Base-by-base conservation (phyloP, 1,140 invertebrate species). In the Trichomalopsis sarcophagae region DNA sequence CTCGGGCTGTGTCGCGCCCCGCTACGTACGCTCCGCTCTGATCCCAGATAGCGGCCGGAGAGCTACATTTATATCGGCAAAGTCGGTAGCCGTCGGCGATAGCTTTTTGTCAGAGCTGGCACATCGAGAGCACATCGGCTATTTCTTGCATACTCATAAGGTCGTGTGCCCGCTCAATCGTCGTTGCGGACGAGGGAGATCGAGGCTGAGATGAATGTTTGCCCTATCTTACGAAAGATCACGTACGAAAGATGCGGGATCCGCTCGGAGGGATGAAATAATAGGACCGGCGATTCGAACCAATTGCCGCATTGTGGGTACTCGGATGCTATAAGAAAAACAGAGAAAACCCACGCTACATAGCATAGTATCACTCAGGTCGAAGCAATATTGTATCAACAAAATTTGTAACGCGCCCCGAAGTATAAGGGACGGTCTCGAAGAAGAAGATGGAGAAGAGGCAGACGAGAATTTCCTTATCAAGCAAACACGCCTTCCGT, bases 71-170 rank as follows among this genome's bases (percentile, higher is more conserved):
- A n/a, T 7, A 62, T 62, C 6, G 55, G 17, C 87, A 87, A 90
- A 91, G 90, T 90, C 88, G 89, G 87, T 90, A 88, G 89, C 91
- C 88, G 27, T 75, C n/a, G 89, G 90, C 90, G 23, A 82, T 85
- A 74, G 44, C 21, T n/a, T 2, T 44, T 30, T 77, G 44, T 21
- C 27, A 82, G 50, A 55, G 14, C 50, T 55, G 50, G 55, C 55
- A n/a, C 55, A 62, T n/a, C 17, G 14, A 17, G 55, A 62, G 55
- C 21, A 62, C 55, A 62, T n/a, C 21, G 55, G 55, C 55, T 62
- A 62, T 62, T 62, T 62, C 68, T 36, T 44, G 62, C 69, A 75
- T 82, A 62, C 21, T 55, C 75, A 62, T 44, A 23, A 36, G 33
- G 5, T 17, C 7, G 23, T n/a, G 30, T 0, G n/a, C 23, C 13